Base-by-base conservation (phyloP, 2,113 vertebrate species). In the Ranitomeya variabilis region DNA sequence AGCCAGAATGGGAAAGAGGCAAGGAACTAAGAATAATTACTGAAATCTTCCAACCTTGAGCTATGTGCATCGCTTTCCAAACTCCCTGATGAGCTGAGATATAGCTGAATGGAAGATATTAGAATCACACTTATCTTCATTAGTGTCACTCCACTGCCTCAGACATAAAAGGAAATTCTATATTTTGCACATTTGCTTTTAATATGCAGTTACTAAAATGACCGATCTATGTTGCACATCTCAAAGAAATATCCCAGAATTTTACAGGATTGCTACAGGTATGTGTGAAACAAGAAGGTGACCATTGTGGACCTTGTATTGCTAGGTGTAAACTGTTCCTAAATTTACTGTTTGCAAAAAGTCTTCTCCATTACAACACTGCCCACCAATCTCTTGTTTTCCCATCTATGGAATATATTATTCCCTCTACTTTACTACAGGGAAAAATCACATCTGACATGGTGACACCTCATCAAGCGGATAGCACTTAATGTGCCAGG, bases 121-220 rank as follows among this genome's bases (percentile, higher is more conserved):
- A 45, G 73, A 86, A 62, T 64, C 73, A 64, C 85, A 86, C 73
- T 78, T 86, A 86, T 86, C 85, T 86, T 86, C 73, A 86, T 78
- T 86, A 78, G 73, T 86, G 55, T 86, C 71, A 64, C 59, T 86
- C 59, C n/a, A 62, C 31, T 78, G 85, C 19, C 76, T 78, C 31
- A 80, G 79, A 81, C 57, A 81, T 62, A 62, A 81, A 62, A 81
- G 31, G 52, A 62, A 23, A 81, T 62, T 31, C 79, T 60, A 81
- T 59, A 80, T 81, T 62, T 81, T 81, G 15, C 55, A 81, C 26
- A 81, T 81, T 62, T 60, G 6, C 57, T 81, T 81, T 15, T 15
- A 26, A 60, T 62, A 60, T 62, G 9, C 79, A 60, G 57, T 60
- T 81, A 23, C 37, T 37, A 37, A 81, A 81, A 81, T 37, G 1